Conservation (phyloP, 1,140 invertebrate genomes). For the Plutomurus gul region DNA sequence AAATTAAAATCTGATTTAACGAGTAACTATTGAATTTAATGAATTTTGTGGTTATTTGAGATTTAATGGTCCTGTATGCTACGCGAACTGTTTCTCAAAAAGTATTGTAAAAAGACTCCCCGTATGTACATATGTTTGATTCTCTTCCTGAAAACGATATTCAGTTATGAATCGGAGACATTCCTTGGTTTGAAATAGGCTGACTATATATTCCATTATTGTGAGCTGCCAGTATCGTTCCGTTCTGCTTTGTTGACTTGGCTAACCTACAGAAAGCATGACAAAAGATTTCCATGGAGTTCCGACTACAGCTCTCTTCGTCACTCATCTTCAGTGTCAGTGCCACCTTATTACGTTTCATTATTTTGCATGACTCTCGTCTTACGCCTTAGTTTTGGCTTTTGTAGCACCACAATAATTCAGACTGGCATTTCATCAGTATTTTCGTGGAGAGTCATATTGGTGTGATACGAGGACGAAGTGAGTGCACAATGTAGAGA, state of each 20-base stretch:
- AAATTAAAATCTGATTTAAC: too few species aligned
- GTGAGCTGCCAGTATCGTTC: not conserved
- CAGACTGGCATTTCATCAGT: not conserved
- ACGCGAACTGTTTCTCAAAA: too few species aligned
- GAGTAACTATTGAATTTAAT: too few species aligned
- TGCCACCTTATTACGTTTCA: slow-evolving; percentile 18
- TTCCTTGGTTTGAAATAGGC: too few species aligned
- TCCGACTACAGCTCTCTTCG: not conserved
- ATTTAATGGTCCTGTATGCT: too few species aligned
- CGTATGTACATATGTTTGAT: too few species aligned
- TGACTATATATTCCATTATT: too few species aligned
- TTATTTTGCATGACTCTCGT: slow-evolving; percentile 18
- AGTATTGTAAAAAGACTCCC: too few species aligned
- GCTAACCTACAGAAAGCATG: slow-evolving; percentile 8
- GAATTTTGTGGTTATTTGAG: too few species aligned
- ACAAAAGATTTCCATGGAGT: slow-evolving; percentile 3
- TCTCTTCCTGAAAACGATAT: too few species aligned
- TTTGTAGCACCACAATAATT: not conserved
- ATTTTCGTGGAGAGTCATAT: not conserved
- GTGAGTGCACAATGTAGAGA: too few species aligned
- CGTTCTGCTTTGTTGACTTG: slow-evolving; percentile 22
- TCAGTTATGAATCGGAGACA: too few species aligned
- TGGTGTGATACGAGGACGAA: not conserved
- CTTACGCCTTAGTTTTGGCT: not conserved
- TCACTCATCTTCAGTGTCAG: slow-evolving; percentile 7